Conservation (phyloP, 2,888 invertebrate species). For the Drosophila silvestris region DNA sequence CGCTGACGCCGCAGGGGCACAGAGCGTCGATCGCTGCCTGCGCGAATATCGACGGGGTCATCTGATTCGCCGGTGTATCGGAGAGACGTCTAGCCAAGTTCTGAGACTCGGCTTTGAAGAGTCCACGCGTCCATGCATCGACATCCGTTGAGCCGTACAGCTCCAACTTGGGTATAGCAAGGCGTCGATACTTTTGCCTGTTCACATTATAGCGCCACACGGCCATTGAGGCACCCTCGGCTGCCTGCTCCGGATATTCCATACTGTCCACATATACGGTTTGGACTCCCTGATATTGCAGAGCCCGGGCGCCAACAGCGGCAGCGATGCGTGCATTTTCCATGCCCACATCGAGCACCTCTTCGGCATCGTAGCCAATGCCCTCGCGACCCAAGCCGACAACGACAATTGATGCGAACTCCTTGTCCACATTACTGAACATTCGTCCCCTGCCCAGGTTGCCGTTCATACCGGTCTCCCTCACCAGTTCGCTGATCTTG, state of each 20-base stretch:
- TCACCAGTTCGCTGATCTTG: conserved; percentile 84
- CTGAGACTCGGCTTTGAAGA: conserved; percentile 90
- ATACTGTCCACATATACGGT: conserved; percentile 87
- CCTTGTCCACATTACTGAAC: conserved; percentile 64
- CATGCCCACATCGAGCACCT: conserved; percentile 88
- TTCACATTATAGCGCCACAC: conserved; percentile 88
- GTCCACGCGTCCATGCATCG: conserved; percentile 88
- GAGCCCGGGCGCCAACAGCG: conserved; percentile 86
- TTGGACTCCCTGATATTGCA: conserved; percentile 85
- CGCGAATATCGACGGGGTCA: conserved; percentile 91
- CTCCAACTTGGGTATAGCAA: conserved; percentile 86
- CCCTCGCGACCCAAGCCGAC: conserved; percentile 88
- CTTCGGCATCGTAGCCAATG: conserved; percentile 87
- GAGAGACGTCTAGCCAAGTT: conserved; percentile 89
- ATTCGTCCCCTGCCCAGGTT: conserved; percentile 53
- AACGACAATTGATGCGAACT: conserved; percentile 86
- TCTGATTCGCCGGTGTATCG: conserved; percentile 90
- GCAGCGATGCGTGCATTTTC: conserved; percentile 89
- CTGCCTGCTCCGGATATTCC: conserved; percentile 88
- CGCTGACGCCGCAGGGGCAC: conserved; percentile 86
- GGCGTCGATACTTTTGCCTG: conserved; percentile 85
- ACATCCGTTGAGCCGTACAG: conserved; percentile 86
- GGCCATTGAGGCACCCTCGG: conserved; percentile 88
- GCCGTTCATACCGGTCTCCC: conserved; percentile 62
- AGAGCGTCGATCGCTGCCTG: conserved; percentile 88